A percentile compares a stretch with the other conserved stretches of the same genome.
Evolutionary conservation across 2,888 invertebrate species (phyloP).

Genomic region (Ophonus ardosiacus): DNA sequence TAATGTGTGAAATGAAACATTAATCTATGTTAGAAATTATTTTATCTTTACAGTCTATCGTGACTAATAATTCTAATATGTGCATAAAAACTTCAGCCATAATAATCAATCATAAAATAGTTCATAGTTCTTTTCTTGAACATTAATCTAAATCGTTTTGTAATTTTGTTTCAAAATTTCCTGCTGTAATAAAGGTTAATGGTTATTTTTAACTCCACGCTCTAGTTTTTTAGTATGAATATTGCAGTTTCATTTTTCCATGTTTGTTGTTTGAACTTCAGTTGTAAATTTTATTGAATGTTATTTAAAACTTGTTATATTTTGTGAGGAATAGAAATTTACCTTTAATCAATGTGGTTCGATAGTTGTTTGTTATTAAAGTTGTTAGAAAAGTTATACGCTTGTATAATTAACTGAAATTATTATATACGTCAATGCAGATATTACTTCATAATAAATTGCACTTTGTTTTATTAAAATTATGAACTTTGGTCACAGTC

Average conservation of each 20-base stretch:
- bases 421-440: no score
- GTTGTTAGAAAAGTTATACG: no score
- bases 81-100: conserved; percentile 18
- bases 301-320: no score
- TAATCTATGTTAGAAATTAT: background rate
- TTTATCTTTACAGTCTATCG: background rate
- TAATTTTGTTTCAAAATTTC: conserved; percentile 37
- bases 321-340: no score
- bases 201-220: conserved; percentile 13
- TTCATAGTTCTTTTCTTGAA: background rate
- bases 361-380: no score
- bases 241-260: background rate
- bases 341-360: no score
- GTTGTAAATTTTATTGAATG: background rate
- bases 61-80: conserved; percentile 30
- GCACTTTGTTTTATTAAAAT: no score
- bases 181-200: conserved; percentile 23
- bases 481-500: no score
- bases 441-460: no score
- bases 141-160: conserved; percentile 40
- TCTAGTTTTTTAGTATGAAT: conserved; percentile 15
- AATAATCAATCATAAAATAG: conserved; percentile 42
- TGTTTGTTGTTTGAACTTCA: background rate
- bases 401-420: no score
- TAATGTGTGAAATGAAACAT: background rate